These are phyloP conservation scores for Cryptus viduatorius DNA, from an alignment of 2,888 invertebrate genomes.

Conservation along the genomic window DNA sequence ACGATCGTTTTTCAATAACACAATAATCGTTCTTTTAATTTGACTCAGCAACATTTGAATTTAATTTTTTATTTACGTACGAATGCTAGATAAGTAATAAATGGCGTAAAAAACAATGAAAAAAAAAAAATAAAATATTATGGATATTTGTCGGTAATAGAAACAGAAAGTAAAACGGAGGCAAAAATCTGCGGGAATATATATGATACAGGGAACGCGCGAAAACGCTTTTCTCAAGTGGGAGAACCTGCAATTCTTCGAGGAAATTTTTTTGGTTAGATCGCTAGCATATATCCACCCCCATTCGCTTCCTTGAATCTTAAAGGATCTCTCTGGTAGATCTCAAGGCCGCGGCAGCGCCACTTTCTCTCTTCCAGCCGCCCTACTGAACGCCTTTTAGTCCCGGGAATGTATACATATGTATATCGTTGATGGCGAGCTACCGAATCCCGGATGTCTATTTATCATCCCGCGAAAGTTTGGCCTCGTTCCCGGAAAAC, in stretches of 20 bases:
- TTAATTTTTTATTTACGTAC: no score
- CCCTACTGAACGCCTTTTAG: background rate
- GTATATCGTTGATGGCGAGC: background rate
- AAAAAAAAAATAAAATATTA: background rate
- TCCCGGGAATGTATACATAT: background rate
- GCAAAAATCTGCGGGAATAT: background rate
- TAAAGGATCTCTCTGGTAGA: slow-evolving; percentile 55
- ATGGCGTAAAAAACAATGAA: background rate
- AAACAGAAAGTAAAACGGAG: background rate
- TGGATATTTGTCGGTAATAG: background rate
- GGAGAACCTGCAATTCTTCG: slow-evolving; percentile 48
- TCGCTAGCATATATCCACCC: slow-evolving; percentile 46
- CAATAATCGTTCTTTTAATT: no score
- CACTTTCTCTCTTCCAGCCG: slow-evolving; percentile 44
- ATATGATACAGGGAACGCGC: slow-evolving; percentile 5
- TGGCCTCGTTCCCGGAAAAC: slow-evolving; percentile 27
- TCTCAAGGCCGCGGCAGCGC: slow-evolving; percentile 57
- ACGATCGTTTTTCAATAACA: no score
- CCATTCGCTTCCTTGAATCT: slow-evolving; percentile 67
- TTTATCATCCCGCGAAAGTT: slow-evolving; percentile 35
- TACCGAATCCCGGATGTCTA: slow-evolving; percentile 51
- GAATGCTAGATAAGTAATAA: no score
- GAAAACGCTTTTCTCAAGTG: slow-evolving; percentile 38
- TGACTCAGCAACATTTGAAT: no score
- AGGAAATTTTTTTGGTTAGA: slow-evolving; percentile 44